Base-by-base conservation (phyloP, 2,888 invertebrate species). In the Callyntrura sp. region DNA sequence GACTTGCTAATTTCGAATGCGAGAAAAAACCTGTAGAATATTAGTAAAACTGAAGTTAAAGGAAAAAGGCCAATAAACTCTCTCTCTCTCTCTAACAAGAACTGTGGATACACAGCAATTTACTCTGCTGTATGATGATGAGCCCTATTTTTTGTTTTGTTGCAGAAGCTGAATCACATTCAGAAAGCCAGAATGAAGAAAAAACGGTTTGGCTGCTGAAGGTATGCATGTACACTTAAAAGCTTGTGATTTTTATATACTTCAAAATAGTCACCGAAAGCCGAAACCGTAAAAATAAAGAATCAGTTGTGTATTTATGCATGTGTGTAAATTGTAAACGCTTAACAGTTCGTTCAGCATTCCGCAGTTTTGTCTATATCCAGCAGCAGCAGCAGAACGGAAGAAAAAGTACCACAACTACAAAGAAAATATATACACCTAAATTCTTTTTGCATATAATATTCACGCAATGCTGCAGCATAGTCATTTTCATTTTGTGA, bases 51-150 rank as follows among this genome's bases (percentile, higher is more conserved):
- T 55, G 25, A 84, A 68, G 35, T 84, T 83, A 84, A 84, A 70
- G 70, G 45, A 62, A 17, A 65, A 84, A 84, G 84, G 84, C 84
- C 84, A 84, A 84, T 84, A 84, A 84, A 84, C 84, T 84, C 70
- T 84, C n/a, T n/a, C n/a, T n/a, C n/a, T n/a, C n/a, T n/a, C n/a
- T n/a, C n/a, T n/a, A n/a, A 43, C 55, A 84, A 84, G 55, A 55
- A 70, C 51, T 68, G 57, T 70, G 55, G 48, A 35, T 51, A 51
- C 48, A 62, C 23, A 4, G 28, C 28, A 28, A 65, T 65, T 57
- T 17, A 57, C 17, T 65, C 28, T 76, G 12, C 9, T 28, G 76
- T 55, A 51, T 70, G 68, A 83, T 65, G 9, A 28, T 35, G 82
- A 82, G 82, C 84, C 84, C 84, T 84, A 84, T 83, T 84, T 84